phyloP scores from a whole-genome alignment of 1,140 invertebrate genomes.

The Philotrypesis tridentata region DNA sequence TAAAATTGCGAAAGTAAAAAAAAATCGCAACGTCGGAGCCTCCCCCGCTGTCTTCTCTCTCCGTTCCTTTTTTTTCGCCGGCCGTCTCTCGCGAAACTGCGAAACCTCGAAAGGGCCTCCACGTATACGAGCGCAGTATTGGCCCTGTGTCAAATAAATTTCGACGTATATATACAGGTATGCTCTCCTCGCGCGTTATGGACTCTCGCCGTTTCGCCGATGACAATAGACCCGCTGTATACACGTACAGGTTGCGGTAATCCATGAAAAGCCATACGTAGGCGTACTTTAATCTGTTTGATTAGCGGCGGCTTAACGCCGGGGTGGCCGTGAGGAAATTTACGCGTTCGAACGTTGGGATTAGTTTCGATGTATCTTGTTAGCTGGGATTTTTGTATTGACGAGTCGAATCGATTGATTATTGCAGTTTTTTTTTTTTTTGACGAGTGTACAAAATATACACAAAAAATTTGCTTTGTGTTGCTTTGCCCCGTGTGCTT shows the following conservation, averaged over 20 bases:
- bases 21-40: background rate
- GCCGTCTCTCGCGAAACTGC: background rate
- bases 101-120: background rate
- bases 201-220: constrained; percentile 1
- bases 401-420: too few relatives aligned
- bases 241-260: background rate
- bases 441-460: too few relatives aligned
- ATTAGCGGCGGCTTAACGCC: background rate
- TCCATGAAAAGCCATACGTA: background rate
- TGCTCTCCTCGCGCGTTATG: background rate
- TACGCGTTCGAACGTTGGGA: background rate
- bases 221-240: background rate
- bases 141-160: constrained; percentile 26
- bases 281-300: constrained; percentile 27
- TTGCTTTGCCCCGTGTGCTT: background rate
- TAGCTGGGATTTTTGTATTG: too few relatives aligned
- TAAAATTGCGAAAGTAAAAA: background rate
- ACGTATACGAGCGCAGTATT: background rate
- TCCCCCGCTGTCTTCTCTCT: background rate
- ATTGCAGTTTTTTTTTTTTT: background rate
- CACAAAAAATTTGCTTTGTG: too few relatives aligned
- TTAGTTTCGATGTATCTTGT: too few relatives aligned
- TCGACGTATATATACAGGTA: background rate
- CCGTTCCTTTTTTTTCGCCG: background rate
- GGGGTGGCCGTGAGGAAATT: background rate